Percentiles rank a stretch among this genome's conserved stretches.
phyloP scores from a whole-genome alignment of 2,888 invertebrate species.

The Mimas tiliae region DNA sequence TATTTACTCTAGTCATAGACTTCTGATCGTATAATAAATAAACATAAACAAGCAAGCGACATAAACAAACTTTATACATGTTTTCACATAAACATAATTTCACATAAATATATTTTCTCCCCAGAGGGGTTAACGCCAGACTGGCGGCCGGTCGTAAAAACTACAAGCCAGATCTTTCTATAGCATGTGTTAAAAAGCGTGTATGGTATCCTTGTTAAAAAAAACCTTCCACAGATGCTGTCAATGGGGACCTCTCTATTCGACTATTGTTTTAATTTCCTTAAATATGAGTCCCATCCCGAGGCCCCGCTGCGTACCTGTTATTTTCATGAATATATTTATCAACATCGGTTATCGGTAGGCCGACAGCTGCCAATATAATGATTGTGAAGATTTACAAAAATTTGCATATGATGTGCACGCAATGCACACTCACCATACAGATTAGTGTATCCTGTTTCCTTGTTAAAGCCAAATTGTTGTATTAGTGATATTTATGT shows the following conservation, averaged over 20 bases:
- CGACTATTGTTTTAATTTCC: too few species aligned
- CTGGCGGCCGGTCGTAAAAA: too few species aligned
- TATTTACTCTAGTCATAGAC: too few species aligned
- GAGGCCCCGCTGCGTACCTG: slow-evolving; percentile 32
- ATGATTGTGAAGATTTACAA: slow-evolving; percentile 63
- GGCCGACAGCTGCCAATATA: slow-evolving; percentile 63
- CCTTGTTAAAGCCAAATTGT: slow-evolving; percentile 26
- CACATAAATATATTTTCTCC: too few species aligned
- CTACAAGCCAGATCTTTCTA: too few species aligned
- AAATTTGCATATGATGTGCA: slow-evolving; percentile 59
- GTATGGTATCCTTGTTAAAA: not conserved
- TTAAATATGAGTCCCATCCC: not conserved
- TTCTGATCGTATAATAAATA: too few species aligned
- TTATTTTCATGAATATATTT: slow-evolving; percentile 57
- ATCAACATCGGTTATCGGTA: slow-evolving; percentile 47
- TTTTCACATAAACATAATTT: not conserved
- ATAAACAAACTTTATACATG: too few species aligned
- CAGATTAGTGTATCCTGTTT: slow-evolving; percentile 29
- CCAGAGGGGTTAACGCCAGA: too few species aligned
- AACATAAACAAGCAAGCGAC: not conserved
- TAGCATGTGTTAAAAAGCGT: too few species aligned
- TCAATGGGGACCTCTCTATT: not conserved
- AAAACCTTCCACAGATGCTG: not conserved
- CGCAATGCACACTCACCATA: slow-evolving; percentile 25
- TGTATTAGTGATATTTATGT: slow-evolving; percentile 17